These are phyloP conservation scores for Cryptoblepharus egeriae DNA, from an alignment of 2,797 vertebrate species.

Conservation along the genomic window DNA sequence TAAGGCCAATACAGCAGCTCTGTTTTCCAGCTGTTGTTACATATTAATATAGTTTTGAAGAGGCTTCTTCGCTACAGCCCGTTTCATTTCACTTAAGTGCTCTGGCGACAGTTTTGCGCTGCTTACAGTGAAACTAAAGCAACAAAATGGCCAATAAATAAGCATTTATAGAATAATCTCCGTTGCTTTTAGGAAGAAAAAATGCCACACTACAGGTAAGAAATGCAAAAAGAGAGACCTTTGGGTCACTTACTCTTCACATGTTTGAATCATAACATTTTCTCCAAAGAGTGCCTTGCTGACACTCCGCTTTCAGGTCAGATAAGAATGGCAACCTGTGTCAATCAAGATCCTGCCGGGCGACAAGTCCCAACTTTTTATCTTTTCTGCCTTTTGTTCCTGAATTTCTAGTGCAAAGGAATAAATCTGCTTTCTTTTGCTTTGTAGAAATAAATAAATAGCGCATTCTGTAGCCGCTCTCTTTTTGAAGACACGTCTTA, in stretches of 20 bases:
- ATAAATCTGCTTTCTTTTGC: neutral
- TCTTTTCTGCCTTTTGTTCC: neutral
- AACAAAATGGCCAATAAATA: neutral
- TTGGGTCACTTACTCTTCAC: neutral
- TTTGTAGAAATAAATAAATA: slow-evolving; percentile 4
- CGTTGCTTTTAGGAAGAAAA: slow-evolving; percentile 14
- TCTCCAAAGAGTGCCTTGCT: neutral
- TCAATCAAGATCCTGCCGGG: slow-evolving; percentile 4
- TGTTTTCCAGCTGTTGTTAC: neutral
- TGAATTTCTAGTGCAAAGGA: neutral
- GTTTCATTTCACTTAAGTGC: neutral
- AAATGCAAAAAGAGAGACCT: slow-evolving; percentile 22
- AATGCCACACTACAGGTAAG: neutral
- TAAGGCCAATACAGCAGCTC: too few relatives aligned
- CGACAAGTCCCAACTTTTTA: slow-evolving; percentile 11
- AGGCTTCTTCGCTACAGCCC: neutral
- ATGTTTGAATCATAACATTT: slow-evolving; percentile 14
- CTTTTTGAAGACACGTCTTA: slow-evolving; percentile 38
- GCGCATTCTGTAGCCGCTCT: slow-evolving; percentile 10
- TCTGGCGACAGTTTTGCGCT: neutral
- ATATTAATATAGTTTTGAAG: neutral
- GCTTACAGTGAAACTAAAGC: neutral
- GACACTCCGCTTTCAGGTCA: slow-evolving; percentile 30
- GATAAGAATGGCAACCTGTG: slow-evolving; percentile 2
- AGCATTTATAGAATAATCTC: slow-evolving; percentile 11